These are phyloP conservation scores for Ceratotherium simum DNA, from an alignment of 2,113 vertebrate species.

Conservation along the genomic window DNA sequence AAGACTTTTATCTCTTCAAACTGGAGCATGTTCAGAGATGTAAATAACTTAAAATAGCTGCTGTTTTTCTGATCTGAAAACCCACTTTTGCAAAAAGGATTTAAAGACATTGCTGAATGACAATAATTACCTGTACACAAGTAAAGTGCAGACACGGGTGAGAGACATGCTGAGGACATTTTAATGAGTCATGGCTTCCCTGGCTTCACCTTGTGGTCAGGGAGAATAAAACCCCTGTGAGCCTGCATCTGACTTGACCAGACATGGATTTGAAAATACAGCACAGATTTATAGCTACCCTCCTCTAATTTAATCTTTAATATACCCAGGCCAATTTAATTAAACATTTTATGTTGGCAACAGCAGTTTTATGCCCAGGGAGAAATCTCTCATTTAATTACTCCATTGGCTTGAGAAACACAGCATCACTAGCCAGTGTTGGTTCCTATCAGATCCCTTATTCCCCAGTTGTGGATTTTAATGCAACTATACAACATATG, in stretches of 20 bases:
- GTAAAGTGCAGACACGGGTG: neutral
- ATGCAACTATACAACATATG: neutral
- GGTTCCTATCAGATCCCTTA: neutral
- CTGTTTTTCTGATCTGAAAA: constrained; percentile 14
- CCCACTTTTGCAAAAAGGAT: neutral
- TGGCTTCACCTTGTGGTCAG: neutral
- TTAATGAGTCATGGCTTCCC: neutral
- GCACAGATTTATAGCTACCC: neutral
- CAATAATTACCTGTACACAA: neutral
- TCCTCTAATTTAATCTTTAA: constrained; percentile 52
- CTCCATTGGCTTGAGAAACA: neutral
- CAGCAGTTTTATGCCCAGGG: constrained; percentile 26
- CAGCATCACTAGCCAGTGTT: neutral
- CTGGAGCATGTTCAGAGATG: constrained; percentile 33
- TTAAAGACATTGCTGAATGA: constrained; percentile 27
- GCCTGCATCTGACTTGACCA: neutral
- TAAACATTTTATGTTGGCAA: constrained; percentile 22
- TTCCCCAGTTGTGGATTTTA: neutral
- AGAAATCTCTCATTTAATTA: constrained; percentile 50
- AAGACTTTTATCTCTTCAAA: constrained; percentile 74
- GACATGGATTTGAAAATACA: neutral
- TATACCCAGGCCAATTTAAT: constrained; percentile 12
- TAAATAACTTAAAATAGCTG: constrained; percentile 31
- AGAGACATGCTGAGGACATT: neutral
- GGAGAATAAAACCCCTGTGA: neutral